Evolutionary conservation across 2,113 vertebrate genomes (phyloP).

Genomic region (Macheiramphus alcinus): DNA sequence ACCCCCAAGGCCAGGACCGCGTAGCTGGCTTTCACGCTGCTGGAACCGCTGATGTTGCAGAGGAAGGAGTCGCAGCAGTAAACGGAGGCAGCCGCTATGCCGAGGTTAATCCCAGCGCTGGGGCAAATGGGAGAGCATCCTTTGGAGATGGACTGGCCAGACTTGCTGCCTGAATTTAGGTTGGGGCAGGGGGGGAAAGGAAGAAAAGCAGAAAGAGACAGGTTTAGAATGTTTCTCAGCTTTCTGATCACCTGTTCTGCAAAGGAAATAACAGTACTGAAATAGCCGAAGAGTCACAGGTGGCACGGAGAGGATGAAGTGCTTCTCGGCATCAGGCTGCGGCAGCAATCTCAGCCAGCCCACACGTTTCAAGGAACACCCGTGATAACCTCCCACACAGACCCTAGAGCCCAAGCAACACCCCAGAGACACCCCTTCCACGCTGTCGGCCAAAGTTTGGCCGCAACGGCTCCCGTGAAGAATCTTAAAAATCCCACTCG

Average conservation of each 20-base stretch:
- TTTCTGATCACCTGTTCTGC: not conserved
- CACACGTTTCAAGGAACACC: not conserved
- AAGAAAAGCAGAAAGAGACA: not conserved
- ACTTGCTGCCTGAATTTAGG: not conserved
- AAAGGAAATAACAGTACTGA: not conserved
- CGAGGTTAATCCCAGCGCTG: constrained; percentile 36
- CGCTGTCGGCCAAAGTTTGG: not conserved
- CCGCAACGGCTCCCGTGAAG: accelerated
- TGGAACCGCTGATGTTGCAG: constrained; percentile 53
- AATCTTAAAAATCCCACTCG: not conserved
- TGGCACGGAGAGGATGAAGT: not conserved
- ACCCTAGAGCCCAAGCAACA: not conserved
- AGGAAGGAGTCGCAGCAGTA: constrained; percentile 57
- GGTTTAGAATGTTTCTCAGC: not conserved
- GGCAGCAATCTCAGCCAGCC: not conserved
- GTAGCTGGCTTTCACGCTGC: not conserved
- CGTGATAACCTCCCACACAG: not conserved
- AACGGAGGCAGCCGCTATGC: constrained; percentile 31
- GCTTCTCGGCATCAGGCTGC: not conserved
- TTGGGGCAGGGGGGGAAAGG: not conserved
- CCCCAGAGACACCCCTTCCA: not conserved
- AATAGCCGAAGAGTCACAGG: accelerated
- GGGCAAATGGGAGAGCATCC: constrained; percentile 59
- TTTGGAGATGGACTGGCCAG: constrained; percentile 61
- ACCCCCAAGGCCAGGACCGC: not conserved